Evolutionary conservation across 1,140 invertebrate species (phyloP), one percentile per base, ranked within the genome.

Genomic region (Calosoma granatense): DNA sequence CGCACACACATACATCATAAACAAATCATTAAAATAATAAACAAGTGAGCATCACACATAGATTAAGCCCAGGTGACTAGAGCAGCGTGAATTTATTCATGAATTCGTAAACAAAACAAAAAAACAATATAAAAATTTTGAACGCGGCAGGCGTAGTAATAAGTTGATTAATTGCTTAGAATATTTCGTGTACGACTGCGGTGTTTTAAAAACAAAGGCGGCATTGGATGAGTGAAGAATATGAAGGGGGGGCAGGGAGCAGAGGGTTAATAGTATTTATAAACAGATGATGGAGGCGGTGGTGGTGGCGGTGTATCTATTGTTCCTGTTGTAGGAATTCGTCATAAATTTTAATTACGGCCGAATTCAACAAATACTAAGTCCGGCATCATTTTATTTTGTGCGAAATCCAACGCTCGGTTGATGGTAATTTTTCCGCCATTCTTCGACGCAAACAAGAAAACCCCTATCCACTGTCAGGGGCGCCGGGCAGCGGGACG

Each of bases 81-180:
- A 47, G 9, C 4, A 17, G 41, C 41, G 41, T 47, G 41, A 47
- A 47, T 47, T 12, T 47, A 47, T 47, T 47, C 41, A 47, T 47
- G 41, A 47, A 47, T 47, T 6, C 26, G 26, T 14, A 4, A 30
- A 30, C 26, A 30, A 30, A 30, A 30, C 4, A 30, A 30, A 47
- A 47, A 47, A 47, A 47, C 41, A 47, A 47, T 47, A 47, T 12
- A 47, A 47, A 17, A 12, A 47, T 47, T 47, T 17, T 17, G 41
- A 47, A 9, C n/a, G n/a, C 15, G 41, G 41, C 4, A 47, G n/a
- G 15, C 41, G 41, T 47, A n/a, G 41, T 47, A 11, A 47, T 47
- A 47, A 47, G 41, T 47, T 47, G 41, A 47, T 47, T 47, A 47
- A 47, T 47, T 47, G 41, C 41, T 47, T 47, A 47, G 17, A 47